These are phyloP conservation scores for Promerops cafer DNA, from an alignment of 2,113 vertebrate species.

Conservation along the genomic window DNA sequence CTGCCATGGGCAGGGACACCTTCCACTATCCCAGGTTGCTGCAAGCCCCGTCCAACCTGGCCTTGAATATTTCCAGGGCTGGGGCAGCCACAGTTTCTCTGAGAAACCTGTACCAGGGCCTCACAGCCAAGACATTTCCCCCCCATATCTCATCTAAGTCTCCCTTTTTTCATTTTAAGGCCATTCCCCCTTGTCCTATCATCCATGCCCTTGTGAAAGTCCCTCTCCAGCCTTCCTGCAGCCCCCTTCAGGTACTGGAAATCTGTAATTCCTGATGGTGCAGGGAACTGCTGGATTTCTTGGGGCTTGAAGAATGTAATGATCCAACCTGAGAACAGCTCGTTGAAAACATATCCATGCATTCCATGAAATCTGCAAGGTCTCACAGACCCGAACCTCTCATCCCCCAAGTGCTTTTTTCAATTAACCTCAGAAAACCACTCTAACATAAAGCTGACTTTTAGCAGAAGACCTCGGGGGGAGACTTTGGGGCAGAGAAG, in stretches of 20 bases:
- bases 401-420: neutral
- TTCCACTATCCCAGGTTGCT: neutral
- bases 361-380: neutral
- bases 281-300: neutral
- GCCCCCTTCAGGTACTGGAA: neutral
- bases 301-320: neutral
- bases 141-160: neutral
- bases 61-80: neutral
- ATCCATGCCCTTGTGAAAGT: neutral
- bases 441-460: neutral
- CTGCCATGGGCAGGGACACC: neutral
- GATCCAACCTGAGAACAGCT: neutral
- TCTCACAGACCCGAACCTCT: neutral
- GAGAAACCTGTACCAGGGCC: neutral
- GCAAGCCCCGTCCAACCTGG: fast-evolving
- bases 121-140: neutral
- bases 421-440: neutral
- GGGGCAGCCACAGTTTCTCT: neutral
- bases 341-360: neutral
- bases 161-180: neutral
- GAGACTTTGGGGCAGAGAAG: neutral
- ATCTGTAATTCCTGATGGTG: neutral
- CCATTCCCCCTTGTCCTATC: neutral
- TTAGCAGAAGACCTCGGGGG: neutral
- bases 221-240: neutral